Conservation (phyloP, 2,888 invertebrate species). For the Ochropleura plecta region DNA sequence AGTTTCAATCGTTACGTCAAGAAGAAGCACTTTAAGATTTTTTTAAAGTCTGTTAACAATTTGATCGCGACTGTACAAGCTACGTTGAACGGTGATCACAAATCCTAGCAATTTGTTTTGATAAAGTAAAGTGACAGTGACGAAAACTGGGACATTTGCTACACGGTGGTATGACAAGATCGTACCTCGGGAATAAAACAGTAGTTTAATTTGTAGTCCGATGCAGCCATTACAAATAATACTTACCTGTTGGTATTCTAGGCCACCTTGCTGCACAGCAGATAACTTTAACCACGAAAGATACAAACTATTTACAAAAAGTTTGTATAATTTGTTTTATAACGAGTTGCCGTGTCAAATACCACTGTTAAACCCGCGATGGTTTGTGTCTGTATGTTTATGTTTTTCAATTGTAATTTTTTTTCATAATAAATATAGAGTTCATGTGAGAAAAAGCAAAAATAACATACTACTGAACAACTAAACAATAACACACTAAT, state of each 20-base stretch:
- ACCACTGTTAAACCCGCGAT: too few species aligned
- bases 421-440: too few species aligned
- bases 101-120: constrained; percentile 66
- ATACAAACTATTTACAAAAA: too few species aligned
- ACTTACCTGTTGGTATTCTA: background rate
- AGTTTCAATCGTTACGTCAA: background rate
- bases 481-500: too few species aligned
- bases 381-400: too few species aligned
- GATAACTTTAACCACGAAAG: background rate
- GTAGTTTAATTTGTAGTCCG: background rate
- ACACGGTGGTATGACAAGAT: constrained; percentile 18
- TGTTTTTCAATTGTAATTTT: too few species aligned
- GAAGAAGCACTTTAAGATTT: background rate
- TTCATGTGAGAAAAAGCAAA: too few species aligned
- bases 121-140: constrained; percentile 59
- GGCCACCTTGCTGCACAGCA: background rate
- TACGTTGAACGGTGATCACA: constrained; percentile 31
- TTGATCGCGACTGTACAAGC: background rate
- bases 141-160: constrained; percentile 48
- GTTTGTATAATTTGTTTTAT: too few species aligned
- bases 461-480: too few species aligned
- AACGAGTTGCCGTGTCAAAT: too few species aligned
- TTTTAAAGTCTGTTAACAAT: background rate
- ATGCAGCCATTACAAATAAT: background rate
- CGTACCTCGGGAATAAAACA: background rate